Base-by-base conservation (phyloP, 2,888 invertebrate species). In the Brachypalpus laphriformis region DNA sequence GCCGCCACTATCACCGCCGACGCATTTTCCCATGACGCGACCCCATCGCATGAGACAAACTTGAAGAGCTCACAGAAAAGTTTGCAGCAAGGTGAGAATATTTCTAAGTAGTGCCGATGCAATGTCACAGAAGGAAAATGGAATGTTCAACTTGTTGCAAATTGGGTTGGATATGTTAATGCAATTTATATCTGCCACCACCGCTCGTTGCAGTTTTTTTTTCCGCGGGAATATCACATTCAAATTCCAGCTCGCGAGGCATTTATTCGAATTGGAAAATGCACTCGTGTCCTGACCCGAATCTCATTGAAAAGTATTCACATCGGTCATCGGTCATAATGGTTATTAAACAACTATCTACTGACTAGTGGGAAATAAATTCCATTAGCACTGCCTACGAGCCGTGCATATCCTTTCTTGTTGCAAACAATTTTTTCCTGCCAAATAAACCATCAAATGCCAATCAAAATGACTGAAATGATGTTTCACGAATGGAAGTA, bases 11-110 rank as follows among this genome's bases (percentile, higher is more conserved):
- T 2, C 25, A 9, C 18, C 56, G 22, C 31, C 49, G 63, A 70
- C 25, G 63, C 76, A 76, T 75, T 70, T 70, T 70, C 76, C 71
- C 71, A 71, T 70, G 70, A 75, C 63, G 49, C 70, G 49, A 75
- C 14, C 45, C n/a, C 45, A 37, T 42, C 34, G 1, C 16, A 37
- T 16, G 34, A 34, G 34, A 31, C 34, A 31, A 63, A 7, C 57
- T 34, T 49, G 11, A 3, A 31, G 11, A 54, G 31, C 25, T 11
- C 18, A 9, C 18, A 34, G 25, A 25, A 25, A 56, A 56, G 56
- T 54, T 28, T 28, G 8, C 45, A 68, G 6, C 40, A n/a, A 9
- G 45, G 45, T 45, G 56, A 31, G 45, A 45, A 57, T n/a, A 9
- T 56, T 18, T 57, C 22, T 37, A 34, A 18, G 18, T 18, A n/a